Percentiles rank a stretch among this genome's conserved stretches.
Conservation (phyloP, 2,888 invertebrate genomes). For the Lumbricus terrestris region DNA sequence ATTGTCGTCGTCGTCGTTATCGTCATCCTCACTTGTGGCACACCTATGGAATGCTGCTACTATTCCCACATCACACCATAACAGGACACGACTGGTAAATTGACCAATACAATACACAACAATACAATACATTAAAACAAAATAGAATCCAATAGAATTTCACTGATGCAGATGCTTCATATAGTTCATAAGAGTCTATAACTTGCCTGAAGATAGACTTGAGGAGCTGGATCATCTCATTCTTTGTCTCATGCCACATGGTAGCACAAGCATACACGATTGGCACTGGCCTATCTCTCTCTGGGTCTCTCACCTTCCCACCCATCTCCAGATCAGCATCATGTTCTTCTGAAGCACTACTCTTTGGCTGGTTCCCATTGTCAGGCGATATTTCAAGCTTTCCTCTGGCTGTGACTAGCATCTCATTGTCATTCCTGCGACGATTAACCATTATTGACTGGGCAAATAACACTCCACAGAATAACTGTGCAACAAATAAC, state of each 20-base stretch:
- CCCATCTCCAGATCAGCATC: conserved; percentile 36
- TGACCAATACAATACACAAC: neutral
- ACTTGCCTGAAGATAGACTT: conserved; percentile 55
- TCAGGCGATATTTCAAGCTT: conserved; percentile 18
- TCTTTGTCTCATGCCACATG: conserved; percentile 58
- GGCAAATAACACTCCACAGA: conserved; percentile 87
- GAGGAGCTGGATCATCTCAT: conserved; percentile 55
- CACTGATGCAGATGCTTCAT: too few relatives aligned
- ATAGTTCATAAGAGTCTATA: neutral
- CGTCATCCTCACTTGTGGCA: too few relatives aligned
- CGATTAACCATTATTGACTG: conserved; percentile 91
- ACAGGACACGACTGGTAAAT: neutral
- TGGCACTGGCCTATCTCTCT: conserved; percentile 39
- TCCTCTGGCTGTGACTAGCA: conserved; percentile 39
- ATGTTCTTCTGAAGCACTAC: conserved; percentile 34
- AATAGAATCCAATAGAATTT: neutral
- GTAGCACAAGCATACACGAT: conserved; percentile 57
- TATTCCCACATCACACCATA: neutral
- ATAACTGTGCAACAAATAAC: conserved; percentile 89
- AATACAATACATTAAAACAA: neutral
- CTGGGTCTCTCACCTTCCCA: conserved; percentile 29
- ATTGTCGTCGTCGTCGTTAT: too few relatives aligned
- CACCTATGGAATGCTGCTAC: too few relatives aligned
- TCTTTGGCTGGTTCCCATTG: conserved; percentile 8
- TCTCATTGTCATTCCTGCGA: conserved; percentile 75